Conservation (phyloP, 2,113 vertebrate genomes). For the Hystrix cristata region DNA sequence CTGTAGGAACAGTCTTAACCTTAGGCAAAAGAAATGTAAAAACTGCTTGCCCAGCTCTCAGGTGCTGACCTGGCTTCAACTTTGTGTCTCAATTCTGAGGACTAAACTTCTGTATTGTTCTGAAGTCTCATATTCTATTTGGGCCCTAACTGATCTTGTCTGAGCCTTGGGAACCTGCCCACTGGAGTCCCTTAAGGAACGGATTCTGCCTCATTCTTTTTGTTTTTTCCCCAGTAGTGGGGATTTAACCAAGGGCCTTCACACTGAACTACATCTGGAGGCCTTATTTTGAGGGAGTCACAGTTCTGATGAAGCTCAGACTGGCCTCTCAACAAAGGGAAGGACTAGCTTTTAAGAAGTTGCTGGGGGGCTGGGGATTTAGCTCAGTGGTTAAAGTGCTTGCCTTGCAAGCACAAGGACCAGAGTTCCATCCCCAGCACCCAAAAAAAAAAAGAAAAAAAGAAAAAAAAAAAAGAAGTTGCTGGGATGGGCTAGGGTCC, state of each 20-base stretch:
- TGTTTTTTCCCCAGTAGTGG: background rate
- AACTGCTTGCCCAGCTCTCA: background rate
- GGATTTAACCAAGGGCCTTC: background rate
- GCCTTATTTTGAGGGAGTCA: background rate
- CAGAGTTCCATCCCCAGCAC: too few species aligned
- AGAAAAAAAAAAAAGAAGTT: background rate
- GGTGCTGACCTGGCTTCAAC: background rate
- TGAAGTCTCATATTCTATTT: background rate
- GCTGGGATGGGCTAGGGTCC: background rate
- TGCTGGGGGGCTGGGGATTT: too few species aligned
- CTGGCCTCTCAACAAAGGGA: background rate
- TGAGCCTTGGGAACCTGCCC: conserved; percentile 31
- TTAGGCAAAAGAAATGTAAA: conserved; percentile 3
- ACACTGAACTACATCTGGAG: background rate
- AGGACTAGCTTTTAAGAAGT: background rate
- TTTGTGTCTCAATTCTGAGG: conserved; percentile 16
- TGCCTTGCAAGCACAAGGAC: too few species aligned
- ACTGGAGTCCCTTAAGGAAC: background rate
- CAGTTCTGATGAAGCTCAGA: background rate
- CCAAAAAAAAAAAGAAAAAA: too few species aligned
- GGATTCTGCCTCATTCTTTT: background rate
- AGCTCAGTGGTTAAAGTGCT: too few species aligned
- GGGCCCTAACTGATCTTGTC: background rate
- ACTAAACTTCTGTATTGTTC: background rate
- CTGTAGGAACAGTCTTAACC: background rate